Evolutionary conservation across 2,888 invertebrate genomes (phyloP).

Genomic region (Napeogenes inachia): DNA sequence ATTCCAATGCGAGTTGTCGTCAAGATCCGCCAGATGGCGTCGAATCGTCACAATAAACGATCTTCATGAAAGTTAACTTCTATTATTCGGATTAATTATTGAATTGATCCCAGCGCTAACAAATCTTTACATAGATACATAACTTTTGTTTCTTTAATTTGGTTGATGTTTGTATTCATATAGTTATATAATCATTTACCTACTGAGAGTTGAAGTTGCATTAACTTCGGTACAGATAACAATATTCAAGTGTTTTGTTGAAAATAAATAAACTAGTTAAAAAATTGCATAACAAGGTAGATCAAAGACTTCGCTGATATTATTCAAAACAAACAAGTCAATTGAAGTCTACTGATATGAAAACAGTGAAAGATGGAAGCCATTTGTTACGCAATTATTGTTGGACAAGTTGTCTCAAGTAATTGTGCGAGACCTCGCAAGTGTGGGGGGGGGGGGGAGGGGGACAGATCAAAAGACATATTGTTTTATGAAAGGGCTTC

Average conservation of each 20-base stretch:
- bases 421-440: constrained; percentile 44
- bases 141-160: no score
- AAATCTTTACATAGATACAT: no score
- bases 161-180: no score
- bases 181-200: no score
- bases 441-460: no score
- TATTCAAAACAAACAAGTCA: background rate
- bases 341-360: background rate
- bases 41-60: constrained; percentile 34
- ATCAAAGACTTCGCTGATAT: background rate
- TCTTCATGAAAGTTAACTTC: constrained; percentile 31
- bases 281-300: background rate
- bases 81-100: constrained; percentile 30
- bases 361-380: constrained; percentile 18
- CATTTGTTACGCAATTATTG: constrained; percentile 44
- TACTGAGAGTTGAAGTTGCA: no score
- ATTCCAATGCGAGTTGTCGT: constrained; percentile 57
- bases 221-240: background rate
- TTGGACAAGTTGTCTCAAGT: constrained; percentile 56
- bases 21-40: constrained; percentile 65
- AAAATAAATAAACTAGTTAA: background rate
- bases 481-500: constrained; percentile 60
- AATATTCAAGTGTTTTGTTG: background rate
- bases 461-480: constrained; percentile 59
- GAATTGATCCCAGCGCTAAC: constrained; percentile 15